Conservation (phyloP, 2,113 vertebrate species). For the Clinocottus analis region DNA sequence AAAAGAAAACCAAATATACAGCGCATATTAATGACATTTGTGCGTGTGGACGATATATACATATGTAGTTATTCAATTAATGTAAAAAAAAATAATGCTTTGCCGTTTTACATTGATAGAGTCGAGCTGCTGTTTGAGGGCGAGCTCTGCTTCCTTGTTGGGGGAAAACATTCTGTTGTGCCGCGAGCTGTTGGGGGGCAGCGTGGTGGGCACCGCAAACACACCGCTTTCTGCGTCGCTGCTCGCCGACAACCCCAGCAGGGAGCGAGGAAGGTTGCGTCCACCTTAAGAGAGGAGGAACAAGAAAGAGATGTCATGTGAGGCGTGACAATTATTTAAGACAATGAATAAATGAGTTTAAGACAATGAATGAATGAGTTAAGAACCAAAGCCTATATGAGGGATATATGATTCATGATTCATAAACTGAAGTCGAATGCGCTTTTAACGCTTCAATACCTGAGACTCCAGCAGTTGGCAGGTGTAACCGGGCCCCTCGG, state of each 20-base stretch:
- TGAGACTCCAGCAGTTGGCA: constrained; percentile 73
- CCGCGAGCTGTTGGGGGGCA: constrained; percentile 95
- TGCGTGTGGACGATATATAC: not conserved
- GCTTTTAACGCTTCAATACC: constrained; percentile 48
- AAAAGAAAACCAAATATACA: not conserved
- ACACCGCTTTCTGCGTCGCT: constrained; percentile 89
- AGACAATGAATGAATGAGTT: no score
- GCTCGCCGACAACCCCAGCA: constrained; percentile 83
- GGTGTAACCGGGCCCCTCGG: constrained; percentile 84
- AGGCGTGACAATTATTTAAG: not conserved
- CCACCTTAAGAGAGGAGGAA: constrained; percentile 79
- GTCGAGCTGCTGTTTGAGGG: constrained; percentile 93
- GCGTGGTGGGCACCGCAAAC: constrained; percentile 94
- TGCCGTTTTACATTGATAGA: constrained; percentile 91
- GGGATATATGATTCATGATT: not conserved
- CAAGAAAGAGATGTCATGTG: not conserved
- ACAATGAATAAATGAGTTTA: no score
- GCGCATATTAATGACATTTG: not conserved
- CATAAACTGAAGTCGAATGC: not conserved
- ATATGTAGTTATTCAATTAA: not conserved
- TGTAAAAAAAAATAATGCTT: not conserved
- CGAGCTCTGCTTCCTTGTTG: constrained; percentile 93
- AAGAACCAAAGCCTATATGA: not conserved
- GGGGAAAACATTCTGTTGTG: constrained; percentile 93
- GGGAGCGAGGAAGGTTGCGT: constrained; percentile 88